Base-by-base conservation (phyloP, 2,888 invertebrate genomes). In the Congeria kusceri region DNA sequence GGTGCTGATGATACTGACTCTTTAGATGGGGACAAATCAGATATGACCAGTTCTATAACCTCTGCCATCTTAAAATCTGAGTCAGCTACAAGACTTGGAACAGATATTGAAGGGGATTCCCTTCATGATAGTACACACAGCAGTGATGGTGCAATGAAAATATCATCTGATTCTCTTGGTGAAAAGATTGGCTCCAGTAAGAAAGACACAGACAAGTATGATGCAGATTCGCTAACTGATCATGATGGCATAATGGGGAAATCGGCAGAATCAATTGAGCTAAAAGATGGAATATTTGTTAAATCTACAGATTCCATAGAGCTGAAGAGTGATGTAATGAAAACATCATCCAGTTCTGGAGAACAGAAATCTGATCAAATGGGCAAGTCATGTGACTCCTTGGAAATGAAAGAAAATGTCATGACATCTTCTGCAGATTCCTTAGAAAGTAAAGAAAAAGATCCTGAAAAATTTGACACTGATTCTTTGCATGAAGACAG, bases 131-230 rank as follows among this genome's bases (percentile, higher is more conserved):
- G 78, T 86, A 87, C 80, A 46, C 80, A 78, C 44, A 83, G 77
- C 20, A 78, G 86, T 71, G 91, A 90, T 78, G 91, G 91, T 49
- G 87, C 85, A 39, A 91, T 91, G 88, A 90, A 89, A 62, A 83
- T 90, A 65, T 91, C 92, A 13, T 86, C 89, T 15, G 92, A 92
- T 62, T 91, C 91, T 20, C 77, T 91, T 7, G 83, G 83, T 20
- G 83, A 80, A 61, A 83, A 75, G 63, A 32, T 83, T 46, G 58
- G 71, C 25, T 67, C 69, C 9, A 61, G 83, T 25, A 65, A 76
- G 57, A 56, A 70, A 65, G 83, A 86, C 9, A 83, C 77, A 32
- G 87, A 86, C 44, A 86, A 84, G 71, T 87, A 75, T 85, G 89
- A 89, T 32, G 78, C 85, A 15, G 89, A 89, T 77, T 89, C 89